Evolutionary conservation across 2,113 vertebrate species (phyloP).

Genomic region (Crocuta crocuta): DNA sequence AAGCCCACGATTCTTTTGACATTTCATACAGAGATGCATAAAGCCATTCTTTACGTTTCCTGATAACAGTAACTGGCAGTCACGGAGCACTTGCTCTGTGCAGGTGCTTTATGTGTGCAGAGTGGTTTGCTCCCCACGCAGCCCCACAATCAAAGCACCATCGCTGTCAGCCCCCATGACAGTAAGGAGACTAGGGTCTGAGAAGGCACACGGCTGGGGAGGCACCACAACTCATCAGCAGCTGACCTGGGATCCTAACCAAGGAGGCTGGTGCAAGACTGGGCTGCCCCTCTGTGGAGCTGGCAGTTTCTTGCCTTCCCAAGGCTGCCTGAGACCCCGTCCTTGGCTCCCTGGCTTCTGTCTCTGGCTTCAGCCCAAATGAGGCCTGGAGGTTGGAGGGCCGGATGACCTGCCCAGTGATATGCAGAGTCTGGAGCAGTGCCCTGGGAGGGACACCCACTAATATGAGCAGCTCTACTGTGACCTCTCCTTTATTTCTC

Average conservation of each 20-base stretch:
- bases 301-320: not conserved
- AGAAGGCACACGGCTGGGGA: rapidly evolving
- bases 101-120: not conserved
- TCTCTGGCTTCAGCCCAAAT: not conserved
- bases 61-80: not conserved
- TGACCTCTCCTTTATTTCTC: constrained; percentile 53
- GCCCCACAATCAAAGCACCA: too few species aligned
- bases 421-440: rapidly evolving
- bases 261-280: not conserved
- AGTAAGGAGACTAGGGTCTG: not conserved
- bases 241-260: not conserved
- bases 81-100: not conserved
- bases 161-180: rapidly evolving
- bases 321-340: too few species aligned
- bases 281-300: not conserved
- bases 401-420: too few species aligned
- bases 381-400: not conserved
- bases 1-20: not conserved
- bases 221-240: not conserved
- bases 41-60: not conserved
- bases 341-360: not conserved
- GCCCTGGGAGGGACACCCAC: not conserved
- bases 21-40: not conserved
- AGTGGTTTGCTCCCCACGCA: rapidly evolving
- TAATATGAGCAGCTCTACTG: not conserved